Evolutionary conservation across 2,888 invertebrate species (phyloP), one percentile per base, ranked within the genome.

Genomic region (Thymelicus lineola): DNA sequence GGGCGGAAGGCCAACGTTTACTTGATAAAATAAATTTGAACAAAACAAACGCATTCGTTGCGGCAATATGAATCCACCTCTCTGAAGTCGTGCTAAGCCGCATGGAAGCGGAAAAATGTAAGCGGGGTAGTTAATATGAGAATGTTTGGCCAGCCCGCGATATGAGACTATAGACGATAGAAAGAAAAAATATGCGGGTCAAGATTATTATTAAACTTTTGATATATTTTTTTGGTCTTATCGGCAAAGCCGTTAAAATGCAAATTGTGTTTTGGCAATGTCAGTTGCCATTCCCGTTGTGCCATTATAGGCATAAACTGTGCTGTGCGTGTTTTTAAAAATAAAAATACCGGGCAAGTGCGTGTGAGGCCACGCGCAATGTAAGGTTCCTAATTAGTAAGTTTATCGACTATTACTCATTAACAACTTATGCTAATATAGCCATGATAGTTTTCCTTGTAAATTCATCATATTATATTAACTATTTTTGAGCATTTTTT

Each of bases 1-100:
- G 93, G 80, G 87, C 84, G 83, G 88, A 88, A 89, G 83, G 82
- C 91, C 87, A 86, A 86, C 88, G 87, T 90, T 91, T 91, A 91
- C 91, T 93, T 91, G 91, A 93, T 93, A 92, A 93, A 93, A 93
- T 93, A 91, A 91, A 92, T 92, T 91, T 88, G 89, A 87, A 90
- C 90, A 90, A 91, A 92, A 93, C 92, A 92, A 92, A 91, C 90
- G 89, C 90, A 91, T 87, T 88, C 86, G 79, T 77, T 86, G 88
- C 86, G 88, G 89, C 90, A 89, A 90, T 91, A 92, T 92, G 91
- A 91, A 88, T 91, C 85, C 78, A 82, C 80, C 91, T 91, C 90
- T 91, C 87, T 91, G 91, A 91, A 91, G 91, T 89, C 82, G 86
- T 88, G 91, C 85, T 86, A 86, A 92, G 88, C 83, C 86, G 89